Percentiles rank a stretch among this genome's conserved stretches.
phyloP scores from a whole-genome alignment of 2,888 invertebrate genomes.

The Acrobasis repandana region DNA sequence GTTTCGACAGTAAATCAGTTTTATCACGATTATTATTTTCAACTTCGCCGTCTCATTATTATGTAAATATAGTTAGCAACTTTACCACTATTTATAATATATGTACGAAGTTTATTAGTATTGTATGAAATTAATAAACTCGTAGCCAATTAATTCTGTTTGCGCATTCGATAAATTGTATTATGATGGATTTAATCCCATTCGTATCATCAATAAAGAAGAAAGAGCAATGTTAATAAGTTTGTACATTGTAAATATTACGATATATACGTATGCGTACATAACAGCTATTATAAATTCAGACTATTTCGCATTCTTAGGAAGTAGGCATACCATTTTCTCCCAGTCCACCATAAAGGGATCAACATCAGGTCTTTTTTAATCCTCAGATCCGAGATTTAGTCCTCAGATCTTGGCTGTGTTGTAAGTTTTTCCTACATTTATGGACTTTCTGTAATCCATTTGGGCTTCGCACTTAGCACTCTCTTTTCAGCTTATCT shows the following conservation, averaged over 20 bases:
- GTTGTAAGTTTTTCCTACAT: too few species aligned
- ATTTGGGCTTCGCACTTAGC: too few species aligned
- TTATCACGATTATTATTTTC: neutral
- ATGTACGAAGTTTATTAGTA: neutral
- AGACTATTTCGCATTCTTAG: too few species aligned
- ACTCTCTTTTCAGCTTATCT: too few species aligned
- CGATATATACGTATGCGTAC: neutral
- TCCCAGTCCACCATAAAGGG: too few species aligned
- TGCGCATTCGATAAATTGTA: neutral
- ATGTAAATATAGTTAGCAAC: neutral
- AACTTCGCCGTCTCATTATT: neutral
- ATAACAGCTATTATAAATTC: too few species aligned
- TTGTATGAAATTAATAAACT: neutral
- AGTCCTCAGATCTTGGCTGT: too few species aligned
- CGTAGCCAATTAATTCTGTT: neutral
- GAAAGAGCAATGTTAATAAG: neutral
- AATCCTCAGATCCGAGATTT: too few species aligned
- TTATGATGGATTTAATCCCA: neutral
- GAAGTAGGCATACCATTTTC: too few species aligned
- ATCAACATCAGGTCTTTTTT: too few species aligned
- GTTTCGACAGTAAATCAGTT: neutral
- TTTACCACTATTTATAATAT: neutral
- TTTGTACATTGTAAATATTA: neutral
- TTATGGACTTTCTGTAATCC: too few species aligned
- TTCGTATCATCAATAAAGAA: conserved; percentile 1